Evolutionary conservation across 2,797 vertebrate species (phyloP).

Genomic region (Diceros bicornis): DNA sequence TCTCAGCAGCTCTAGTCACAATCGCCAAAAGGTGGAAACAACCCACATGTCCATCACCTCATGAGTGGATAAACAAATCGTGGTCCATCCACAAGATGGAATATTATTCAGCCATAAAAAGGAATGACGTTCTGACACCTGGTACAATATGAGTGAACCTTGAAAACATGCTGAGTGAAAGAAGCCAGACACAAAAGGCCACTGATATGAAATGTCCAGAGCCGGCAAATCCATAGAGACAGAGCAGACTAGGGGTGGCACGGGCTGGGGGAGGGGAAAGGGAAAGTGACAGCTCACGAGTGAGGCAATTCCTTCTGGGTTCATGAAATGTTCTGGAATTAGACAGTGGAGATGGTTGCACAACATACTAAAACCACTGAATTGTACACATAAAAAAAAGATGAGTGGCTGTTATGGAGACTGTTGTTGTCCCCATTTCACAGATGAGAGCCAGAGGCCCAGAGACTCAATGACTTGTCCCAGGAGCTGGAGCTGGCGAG

Average conservation of each 20-base stretch:
- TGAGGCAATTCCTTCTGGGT: background rate
- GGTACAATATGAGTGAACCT: accelerated
- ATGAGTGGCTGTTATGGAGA: background rate
- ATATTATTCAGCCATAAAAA: accelerated
- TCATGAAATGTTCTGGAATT: background rate
- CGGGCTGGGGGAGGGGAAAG: background rate
- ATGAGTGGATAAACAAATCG: accelerated
- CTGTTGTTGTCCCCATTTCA: accelerated
- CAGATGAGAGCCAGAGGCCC: background rate
- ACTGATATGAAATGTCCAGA: background rate
- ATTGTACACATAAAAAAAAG: background rate
- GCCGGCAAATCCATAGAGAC: background rate
- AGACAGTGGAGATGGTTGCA: background rate
- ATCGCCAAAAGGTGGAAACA: accelerated
- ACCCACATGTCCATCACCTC: accelerated
- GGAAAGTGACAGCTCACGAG: too few relatives aligned
- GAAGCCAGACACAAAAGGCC: background rate
- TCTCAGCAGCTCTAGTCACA: accelerated
- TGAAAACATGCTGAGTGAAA: accelerated
- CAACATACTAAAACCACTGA: background rate
- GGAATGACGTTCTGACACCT: accelerated
- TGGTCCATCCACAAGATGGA: accelerated
- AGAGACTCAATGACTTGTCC: background rate
- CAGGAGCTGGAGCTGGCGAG: accelerated
- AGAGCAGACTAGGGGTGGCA: background rate